These are phyloP conservation scores for Lepidocyrtinus sp. DNA, from an alignment of 2,888 invertebrate genomes.

Conservation along the genomic window DNA sequence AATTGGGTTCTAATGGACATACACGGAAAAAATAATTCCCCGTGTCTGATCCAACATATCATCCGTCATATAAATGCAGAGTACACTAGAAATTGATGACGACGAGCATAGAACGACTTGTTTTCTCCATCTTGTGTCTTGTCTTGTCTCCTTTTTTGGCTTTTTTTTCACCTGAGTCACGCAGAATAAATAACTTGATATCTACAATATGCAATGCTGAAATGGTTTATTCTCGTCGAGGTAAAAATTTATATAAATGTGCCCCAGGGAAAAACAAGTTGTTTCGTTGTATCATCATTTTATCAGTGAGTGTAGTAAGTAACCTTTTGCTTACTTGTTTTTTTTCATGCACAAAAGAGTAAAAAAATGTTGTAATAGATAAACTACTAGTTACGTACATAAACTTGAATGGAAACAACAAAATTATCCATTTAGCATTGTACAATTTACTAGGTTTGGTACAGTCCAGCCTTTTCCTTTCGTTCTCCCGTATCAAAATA, in stretches of 20 bases:
- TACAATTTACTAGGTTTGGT: constrained; percentile 26
- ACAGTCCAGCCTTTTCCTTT: no score
- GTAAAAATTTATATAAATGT: background rate
- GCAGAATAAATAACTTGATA: no score
- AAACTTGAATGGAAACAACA: constrained; percentile 27
- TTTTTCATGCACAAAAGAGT: constrained; percentile 36
- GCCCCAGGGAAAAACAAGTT: constrained; percentile 56
- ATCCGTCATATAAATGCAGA: background rate
- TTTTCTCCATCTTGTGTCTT: no score
- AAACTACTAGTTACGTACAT: no score
- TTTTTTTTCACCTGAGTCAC: no score
- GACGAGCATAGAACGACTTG: no score
- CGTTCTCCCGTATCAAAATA: no score
- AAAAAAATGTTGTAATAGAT: no score
- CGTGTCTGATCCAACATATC: background rate
- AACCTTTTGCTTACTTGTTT: constrained; percentile 46
- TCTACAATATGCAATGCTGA: background rate
- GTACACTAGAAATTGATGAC: constrained; percentile 25
- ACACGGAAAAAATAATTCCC: constrained; percentile 30
- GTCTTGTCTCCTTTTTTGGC: no score
- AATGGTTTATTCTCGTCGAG: constrained; percentile 11
- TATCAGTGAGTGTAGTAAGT: constrained; percentile 41
- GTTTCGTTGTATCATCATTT: constrained; percentile 55
- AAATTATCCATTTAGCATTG: constrained; percentile 13
- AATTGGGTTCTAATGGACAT: no score